phyloP scores from a whole-genome alignment of 2,888 invertebrate genomes.

The Daptonema setosum region DNA sequence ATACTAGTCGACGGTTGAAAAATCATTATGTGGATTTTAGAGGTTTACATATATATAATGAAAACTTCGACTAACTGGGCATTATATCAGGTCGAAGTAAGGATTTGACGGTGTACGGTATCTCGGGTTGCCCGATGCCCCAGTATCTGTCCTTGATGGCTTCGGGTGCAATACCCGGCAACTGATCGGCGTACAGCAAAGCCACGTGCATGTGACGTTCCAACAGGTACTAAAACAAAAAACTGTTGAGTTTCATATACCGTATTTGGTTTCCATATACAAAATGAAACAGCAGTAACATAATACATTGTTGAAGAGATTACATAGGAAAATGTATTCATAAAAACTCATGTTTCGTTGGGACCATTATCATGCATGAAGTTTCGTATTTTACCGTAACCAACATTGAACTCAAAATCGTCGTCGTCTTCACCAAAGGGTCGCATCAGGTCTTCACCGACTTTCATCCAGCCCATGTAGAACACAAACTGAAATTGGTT shows the following conservation, averaged over 20 bases:
- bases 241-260: too few species aligned
- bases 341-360: too few species aligned
- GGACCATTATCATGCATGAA: too few species aligned
- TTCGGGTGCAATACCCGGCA: background rate
- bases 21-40: too few species aligned
- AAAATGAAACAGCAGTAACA: too few species aligned
- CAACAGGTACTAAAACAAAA: background rate
- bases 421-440: background rate
- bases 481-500: background rate
- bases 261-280: too few species aligned
- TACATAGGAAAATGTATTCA: too few species aligned
- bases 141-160: background rate
- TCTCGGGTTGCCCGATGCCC: background rate
- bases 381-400: too few species aligned
- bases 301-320: too few species aligned
- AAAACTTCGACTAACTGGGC: too few species aligned
- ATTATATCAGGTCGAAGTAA: background rate
- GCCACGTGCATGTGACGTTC: background rate
- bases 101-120: background rate
- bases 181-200: background rate
- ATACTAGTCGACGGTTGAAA: too few species aligned
- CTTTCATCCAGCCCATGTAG: background rate
- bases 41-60: too few species aligned
- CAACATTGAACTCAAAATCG: background rate
- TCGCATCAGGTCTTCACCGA: background rate